phyloP scores from a whole-genome alignment of 2,797 vertebrate species.

The Botia almorhae region DNA sequence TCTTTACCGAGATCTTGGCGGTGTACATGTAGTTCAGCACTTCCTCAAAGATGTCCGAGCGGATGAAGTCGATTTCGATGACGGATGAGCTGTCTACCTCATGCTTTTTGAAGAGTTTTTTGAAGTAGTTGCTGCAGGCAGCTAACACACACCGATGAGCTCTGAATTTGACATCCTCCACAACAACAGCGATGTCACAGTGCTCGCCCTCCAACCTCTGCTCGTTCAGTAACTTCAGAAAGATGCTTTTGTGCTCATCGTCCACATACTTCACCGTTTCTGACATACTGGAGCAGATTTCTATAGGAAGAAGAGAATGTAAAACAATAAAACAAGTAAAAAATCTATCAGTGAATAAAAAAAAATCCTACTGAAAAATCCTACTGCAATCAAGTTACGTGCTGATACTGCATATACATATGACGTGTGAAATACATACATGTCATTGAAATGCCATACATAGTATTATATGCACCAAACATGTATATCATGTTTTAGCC shows the following conservation, averaged over 20 bases:
- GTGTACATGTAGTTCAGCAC: constrained; percentile 99
- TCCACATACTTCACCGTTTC: constrained; percentile 98
- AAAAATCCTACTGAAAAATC: too few relatives aligned
- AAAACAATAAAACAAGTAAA: too few relatives aligned
- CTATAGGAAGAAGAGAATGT: constrained; percentile 6
- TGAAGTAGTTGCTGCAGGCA: constrained; percentile 98
- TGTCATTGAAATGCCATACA: too few relatives aligned
- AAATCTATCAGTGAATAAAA: too few relatives aligned
- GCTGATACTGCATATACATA: too few relatives aligned
- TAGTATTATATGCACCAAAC: too few relatives aligned
- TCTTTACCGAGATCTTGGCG: constrained; percentile 93
- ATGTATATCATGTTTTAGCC: too few relatives aligned
- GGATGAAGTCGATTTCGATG: constrained; percentile 98
- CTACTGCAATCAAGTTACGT: too few relatives aligned
- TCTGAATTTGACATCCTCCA: constrained; percentile 96
- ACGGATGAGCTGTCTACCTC: constrained; percentile 97
- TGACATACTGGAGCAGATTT: constrained; percentile 82
- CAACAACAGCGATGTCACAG: constrained; percentile 97
- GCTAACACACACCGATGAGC: constrained; percentile 96
- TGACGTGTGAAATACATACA: too few relatives aligned
- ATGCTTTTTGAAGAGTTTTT: constrained; percentile 97
- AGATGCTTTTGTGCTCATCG: constrained; percentile 94
- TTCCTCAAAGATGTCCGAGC: constrained; percentile 97
- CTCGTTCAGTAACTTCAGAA: constrained; percentile 95
- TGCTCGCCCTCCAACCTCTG: constrained; percentile 96